Conservation (phyloP, 2,113 vertebrate species). For the Oceanites oceanicus region DNA sequence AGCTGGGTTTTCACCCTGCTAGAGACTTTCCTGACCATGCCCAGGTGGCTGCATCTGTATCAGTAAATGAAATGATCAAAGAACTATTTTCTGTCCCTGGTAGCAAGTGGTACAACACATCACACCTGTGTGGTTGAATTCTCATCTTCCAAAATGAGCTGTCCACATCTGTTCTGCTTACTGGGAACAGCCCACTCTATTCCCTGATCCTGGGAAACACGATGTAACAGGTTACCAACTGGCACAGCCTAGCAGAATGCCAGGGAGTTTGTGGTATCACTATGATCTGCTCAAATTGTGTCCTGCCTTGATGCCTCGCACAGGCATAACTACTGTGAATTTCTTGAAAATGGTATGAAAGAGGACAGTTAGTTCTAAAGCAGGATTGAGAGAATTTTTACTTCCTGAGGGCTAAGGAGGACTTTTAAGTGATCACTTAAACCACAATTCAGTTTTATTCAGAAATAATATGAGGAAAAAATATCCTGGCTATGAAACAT, state of each 20-base stretch:
- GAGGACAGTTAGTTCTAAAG: not conserved
- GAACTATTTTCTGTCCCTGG: not conserved
- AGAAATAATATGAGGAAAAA: not conserved
- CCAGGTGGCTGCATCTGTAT: not conserved
- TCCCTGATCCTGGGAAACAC: not conserved
- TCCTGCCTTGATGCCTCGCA: not conserved
- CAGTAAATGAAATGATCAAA: not conserved
- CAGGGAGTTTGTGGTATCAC: not conserved
- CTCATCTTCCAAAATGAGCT: not conserved
- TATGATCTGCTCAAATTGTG: not conserved
- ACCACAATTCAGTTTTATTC: not conserved
- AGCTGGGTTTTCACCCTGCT: not conserved
- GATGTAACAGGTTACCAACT: fast-evolving
- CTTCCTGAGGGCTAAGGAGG: not conserved
- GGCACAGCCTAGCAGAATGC: not conserved
- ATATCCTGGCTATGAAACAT: not conserved
- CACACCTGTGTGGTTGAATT: not conserved
- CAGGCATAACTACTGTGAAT: not conserved
- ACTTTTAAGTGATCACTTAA: not conserved
- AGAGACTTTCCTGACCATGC: not conserved
- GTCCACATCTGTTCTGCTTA: not conserved
- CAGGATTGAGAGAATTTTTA: not conserved
- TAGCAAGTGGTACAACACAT: not conserved
- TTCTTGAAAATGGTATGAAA: not conserved
- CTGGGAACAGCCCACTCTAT: not conserved